Percentiles rank a stretch among this genome's conserved stretches.
phyloP scores from a whole-genome alignment of 2,888 invertebrate species.

The Amblyjoppa fuscipennis region DNA sequence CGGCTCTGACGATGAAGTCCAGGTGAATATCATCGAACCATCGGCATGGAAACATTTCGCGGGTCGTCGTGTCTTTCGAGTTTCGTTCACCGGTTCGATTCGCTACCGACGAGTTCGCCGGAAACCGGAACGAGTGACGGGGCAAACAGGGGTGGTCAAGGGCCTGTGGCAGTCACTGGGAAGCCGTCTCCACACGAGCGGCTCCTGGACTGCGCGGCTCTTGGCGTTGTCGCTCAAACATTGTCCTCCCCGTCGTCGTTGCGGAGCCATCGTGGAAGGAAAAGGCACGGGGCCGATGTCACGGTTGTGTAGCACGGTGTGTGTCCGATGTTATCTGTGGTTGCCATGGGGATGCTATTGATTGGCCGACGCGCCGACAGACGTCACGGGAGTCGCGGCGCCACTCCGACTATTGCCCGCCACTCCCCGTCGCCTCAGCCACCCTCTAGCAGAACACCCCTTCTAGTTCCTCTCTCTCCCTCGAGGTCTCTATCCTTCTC shows the following conservation, averaged over 20 bases:
- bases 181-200: neutral
- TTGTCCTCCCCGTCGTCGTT: constrained; percentile 38
- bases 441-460: constrained; percentile 66
- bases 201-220: constrained; percentile 9
- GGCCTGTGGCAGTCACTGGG: neutral
- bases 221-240: constrained; percentile 45
- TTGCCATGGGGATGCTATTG: constrained; percentile 85
- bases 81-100: neutral
- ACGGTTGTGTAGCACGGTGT: constrained; percentile 79
- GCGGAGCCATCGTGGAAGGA: constrained; percentile 48
- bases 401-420: constrained; percentile 87
- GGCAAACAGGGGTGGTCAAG: constrained; percentile 29
- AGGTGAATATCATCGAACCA: constrained; percentile 20
- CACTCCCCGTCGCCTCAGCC: constrained; percentile 77
- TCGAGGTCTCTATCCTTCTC: constrained; percentile 25
- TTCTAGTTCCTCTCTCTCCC: constrained; percentile 37
- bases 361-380: constrained; percentile 85
- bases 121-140: constrained; percentile 17
- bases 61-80: constrained; percentile 5
- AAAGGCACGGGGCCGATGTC: constrained; percentile 71
- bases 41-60: neutral
- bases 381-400: constrained; percentile 87
- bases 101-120: neutral
- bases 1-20: constrained; percentile 29
- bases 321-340: constrained; percentile 85